Base-by-base conservation (phyloP, 2,797 vertebrate species). In the Ataeniobius toweri region DNA sequence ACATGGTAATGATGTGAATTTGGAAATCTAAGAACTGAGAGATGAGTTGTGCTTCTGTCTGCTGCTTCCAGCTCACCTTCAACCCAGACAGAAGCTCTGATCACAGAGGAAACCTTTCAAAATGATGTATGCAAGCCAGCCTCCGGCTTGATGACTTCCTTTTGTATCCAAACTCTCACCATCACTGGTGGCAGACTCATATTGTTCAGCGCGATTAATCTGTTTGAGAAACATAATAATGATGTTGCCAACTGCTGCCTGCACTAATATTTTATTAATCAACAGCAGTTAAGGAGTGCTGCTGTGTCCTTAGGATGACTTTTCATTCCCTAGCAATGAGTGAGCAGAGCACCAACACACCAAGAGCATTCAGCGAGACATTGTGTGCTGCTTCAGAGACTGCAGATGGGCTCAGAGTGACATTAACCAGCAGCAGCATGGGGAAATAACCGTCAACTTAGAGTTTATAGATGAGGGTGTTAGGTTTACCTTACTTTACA, bases 211-310 rank as follows among this genome's bases (percentile, higher is more conserved):
- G 83, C 89, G 88, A 93, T 94, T 92, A 90, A 92, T 94, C 90
- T 89, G 91, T 89, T 91, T 84, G 83, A 92, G 89, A 83, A 91
- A 91, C 89, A 89, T 83, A 88, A 91, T 94, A 92, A 94, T 89
- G 88, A 84, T 89, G 89, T 85, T 86, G 86, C 91, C 91, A 90
- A 88, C 88, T 88, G 90, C 88, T 88, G 81, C 82, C 84, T 14
- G 83, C 22, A 80, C 90, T 94, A 68, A 77, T 92, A 81, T 92
- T 94, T 92, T 92, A 94, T 94, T 94, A 89, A 93, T 94, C 92
- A 93, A 78, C 85, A 50, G 87, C 89, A 90, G 91, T 94, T 93
- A 93, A 83, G 86, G 77, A 18, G 82, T 2, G 81, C 46, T 10
- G 80, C 85, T 58, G 72, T 83, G 92, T 94, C 91, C 93, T 94